A percentile compares a stretch with the other conserved stretches of the same genome.
Evolutionary conservation across 2,797 vertebrate genomes (phyloP).

Genomic region (Pitangus sulphuratus): DNA sequence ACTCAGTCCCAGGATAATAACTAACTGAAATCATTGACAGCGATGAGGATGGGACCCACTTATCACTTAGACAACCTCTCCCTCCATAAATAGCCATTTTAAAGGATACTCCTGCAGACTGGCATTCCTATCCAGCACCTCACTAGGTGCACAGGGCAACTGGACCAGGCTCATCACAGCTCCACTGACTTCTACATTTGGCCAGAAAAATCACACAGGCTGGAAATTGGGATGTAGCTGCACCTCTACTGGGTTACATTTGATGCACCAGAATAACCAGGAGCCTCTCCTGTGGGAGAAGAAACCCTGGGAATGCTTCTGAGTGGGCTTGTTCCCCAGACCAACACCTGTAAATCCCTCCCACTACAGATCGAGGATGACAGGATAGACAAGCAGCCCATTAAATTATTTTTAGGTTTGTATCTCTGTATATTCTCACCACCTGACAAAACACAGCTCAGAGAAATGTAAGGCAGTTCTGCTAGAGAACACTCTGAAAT

Average conservation of each 20-base stretch:
- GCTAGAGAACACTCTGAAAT: background rate
- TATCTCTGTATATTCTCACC: background rate
- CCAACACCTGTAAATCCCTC: background rate
- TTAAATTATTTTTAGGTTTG: background rate
- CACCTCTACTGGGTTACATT: accelerated
- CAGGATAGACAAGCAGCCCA: background rate
- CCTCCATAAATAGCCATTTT: background rate
- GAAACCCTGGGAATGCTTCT: background rate
- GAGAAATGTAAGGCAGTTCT: background rate
- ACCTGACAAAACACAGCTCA: background rate
- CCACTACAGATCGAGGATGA: background rate
- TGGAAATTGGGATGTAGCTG: accelerated
- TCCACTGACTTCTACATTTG: background rate
- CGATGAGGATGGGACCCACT: background rate
- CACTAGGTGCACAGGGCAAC: background rate
- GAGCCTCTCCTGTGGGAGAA: background rate
- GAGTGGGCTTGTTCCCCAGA: background rate
- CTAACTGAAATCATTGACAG: background rate
- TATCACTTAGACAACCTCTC: background rate
- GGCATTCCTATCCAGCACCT: background rate
- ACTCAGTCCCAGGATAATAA: background rate
- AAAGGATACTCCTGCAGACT: background rate
- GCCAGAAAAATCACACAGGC: accelerated
- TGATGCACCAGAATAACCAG: accelerated
- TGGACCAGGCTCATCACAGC: background rate